Conservation (phyloP, 2,888 invertebrate species). For the Taenaris catops region DNA sequence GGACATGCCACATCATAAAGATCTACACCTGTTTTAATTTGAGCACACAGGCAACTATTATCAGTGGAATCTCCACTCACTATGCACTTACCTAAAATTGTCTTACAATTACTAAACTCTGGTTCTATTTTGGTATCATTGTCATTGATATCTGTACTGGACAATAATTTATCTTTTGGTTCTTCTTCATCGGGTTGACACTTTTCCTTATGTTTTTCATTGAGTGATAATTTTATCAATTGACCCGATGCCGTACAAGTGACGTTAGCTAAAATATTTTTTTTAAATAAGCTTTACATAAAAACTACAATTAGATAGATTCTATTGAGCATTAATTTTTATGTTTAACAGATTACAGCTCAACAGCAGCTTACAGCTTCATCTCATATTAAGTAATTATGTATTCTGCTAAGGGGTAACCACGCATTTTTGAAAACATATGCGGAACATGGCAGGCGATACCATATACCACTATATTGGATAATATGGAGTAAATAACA, state of each 20-base stretch:
- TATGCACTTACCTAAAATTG: conserved; percentile 44
- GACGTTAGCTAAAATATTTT: too few relatives aligned
- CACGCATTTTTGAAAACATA: too few relatives aligned
- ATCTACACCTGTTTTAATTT: conserved; percentile 33
- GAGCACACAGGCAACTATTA: conserved; percentile 44
- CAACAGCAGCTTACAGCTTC: too few relatives aligned
- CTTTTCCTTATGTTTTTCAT: conserved; percentile 21
- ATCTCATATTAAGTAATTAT: too few relatives aligned
- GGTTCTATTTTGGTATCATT: conserved; percentile 9
- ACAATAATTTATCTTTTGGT: conserved; percentile 10
- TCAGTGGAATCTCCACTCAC: conserved; percentile 28
- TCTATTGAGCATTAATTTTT: too few relatives aligned
- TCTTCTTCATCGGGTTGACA: conserved; percentile 7
- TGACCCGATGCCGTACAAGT: conserved; percentile 27
- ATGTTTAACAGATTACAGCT: too few relatives aligned
- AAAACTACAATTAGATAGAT: too few relatives aligned
- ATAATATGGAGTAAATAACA: too few relatives aligned
- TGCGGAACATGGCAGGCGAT: too few relatives aligned
- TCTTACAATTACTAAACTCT: conserved; percentile 36
- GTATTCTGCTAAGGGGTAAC: too few relatives aligned
- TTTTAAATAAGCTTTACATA: too few relatives aligned
- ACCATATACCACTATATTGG: too few relatives aligned
- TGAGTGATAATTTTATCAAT: conserved; percentile 13
- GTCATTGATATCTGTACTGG: conserved; percentile 20
- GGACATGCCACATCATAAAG: conserved; percentile 26